A percentile compares a stretch with the other conserved stretches of the same genome.
Evolutionary conservation across 2,113 vertebrate genomes (phyloP).

Genomic region (Narcine bancroftii): DNA sequence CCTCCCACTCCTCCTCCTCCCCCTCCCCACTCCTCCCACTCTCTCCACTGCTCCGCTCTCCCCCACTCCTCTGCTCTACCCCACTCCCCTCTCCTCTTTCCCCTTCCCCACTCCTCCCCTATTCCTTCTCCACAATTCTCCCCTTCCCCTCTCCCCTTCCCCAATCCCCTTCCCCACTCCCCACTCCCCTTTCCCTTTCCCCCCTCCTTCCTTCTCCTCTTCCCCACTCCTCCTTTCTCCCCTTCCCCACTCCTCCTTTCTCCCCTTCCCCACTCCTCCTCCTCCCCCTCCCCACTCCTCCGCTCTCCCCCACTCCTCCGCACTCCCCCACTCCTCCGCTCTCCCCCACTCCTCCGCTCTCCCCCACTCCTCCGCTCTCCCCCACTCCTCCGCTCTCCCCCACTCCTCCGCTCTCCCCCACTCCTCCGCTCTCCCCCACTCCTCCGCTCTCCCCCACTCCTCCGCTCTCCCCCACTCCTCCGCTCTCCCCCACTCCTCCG

Average conservation of each 20-base stretch:
- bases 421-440: no score
- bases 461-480: no score
- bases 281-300: no score
- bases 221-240: not conserved
- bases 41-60: no score
- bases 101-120: no score
- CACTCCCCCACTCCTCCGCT: not conserved
- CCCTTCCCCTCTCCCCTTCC: no score
- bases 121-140: no score
- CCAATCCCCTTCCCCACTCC: no score
- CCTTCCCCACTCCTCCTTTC: not conserved
- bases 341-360: conserved; percentile 2
- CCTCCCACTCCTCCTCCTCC: no score
- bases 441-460: not conserved
- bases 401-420: not conserved
- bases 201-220: not conserved
- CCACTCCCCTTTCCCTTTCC: not conserved
- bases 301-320: not conserved
- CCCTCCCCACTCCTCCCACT: no score
- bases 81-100: no score
- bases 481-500: not conserved
- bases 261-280: not conserved
- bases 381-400: not conserved
- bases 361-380: not conserved
- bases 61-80: no score